Evolutionary conservation across 2,797 vertebrate species (phyloP).

Genomic region (Podargus strigoides): DNA sequence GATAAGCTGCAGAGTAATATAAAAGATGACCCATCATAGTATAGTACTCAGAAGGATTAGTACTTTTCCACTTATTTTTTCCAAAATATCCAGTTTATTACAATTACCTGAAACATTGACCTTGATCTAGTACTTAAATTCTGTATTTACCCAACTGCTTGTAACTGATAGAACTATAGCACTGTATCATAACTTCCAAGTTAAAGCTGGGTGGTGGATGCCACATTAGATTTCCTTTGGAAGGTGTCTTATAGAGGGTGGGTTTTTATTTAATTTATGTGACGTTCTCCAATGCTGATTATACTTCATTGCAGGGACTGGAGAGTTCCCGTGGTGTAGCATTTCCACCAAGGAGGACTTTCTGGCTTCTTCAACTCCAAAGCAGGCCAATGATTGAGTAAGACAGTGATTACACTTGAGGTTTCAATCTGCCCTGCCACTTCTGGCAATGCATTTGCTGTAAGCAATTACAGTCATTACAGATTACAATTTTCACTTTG

Average conservation of each 20-base stretch:
- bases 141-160: neutral
- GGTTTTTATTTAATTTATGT: neutral
- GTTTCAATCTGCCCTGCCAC: neutral
- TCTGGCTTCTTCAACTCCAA: neutral
- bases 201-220: neutral
- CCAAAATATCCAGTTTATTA: neutral
- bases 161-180: neutral
- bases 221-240: neutral
- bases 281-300: neutral
- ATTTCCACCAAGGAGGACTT: neutral
- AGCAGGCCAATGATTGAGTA: neutral
- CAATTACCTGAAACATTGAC: neutral
- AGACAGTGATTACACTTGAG: neutral
- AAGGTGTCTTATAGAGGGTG: neutral
- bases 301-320: neutral
- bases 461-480: neutral
- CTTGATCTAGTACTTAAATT: neutral
- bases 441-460: neutral
- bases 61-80: neutral
- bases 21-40: neutral
- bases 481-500: conserved; percentile 17
- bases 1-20: neutral
- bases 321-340: neutral
- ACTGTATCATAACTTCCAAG: neutral
- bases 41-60: neutral